Percentiles rank a stretch among this genome's conserved stretches.
phyloP scores from a whole-genome alignment of 1,140 invertebrate species.

The Artemia franciscana region DNA sequence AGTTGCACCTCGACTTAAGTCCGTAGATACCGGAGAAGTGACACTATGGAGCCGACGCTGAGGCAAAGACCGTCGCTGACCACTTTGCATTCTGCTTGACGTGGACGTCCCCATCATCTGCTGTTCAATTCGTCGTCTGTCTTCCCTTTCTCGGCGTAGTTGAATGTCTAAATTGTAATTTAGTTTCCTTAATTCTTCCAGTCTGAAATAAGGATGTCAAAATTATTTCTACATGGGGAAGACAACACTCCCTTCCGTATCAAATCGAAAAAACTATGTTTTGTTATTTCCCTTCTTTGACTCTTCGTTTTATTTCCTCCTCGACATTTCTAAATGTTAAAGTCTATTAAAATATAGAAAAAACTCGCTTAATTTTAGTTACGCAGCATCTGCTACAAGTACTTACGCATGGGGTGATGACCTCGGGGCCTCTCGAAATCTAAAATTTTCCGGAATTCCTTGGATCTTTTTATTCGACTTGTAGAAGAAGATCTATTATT shows the following conservation, averaged over 20 bases:
- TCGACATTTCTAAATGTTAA: too few relatives aligned
- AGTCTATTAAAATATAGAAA: too few relatives aligned
- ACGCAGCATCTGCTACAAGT: too few relatives aligned
- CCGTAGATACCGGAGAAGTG: background rate
- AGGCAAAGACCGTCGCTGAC: background rate
- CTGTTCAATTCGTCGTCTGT: conserved; percentile 42
- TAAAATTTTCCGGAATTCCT: too few relatives aligned
- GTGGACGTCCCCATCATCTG: conserved; percentile 26
- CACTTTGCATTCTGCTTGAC: background rate
- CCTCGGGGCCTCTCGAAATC: too few relatives aligned
- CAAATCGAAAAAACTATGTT: too few relatives aligned
- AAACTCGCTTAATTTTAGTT: too few relatives aligned
- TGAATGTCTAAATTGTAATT: conserved; percentile 43
- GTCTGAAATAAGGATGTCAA: conserved; percentile 21
- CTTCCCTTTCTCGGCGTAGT: conserved; percentile 42
- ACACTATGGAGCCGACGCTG: background rate
- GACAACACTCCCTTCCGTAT: background rate
- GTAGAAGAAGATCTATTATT: too few relatives aligned
- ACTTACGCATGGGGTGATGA: too few relatives aligned
- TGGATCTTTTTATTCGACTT: too few relatives aligned
- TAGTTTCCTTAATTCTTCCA: conserved; percentile 43
- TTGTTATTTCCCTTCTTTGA: too few relatives aligned
- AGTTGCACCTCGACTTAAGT: background rate
- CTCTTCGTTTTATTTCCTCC: too few relatives aligned
- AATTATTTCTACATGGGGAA: background rate